Base-by-base conservation (phyloP, 2,113 vertebrate genomes). In the Platysternon megacephalum region DNA sequence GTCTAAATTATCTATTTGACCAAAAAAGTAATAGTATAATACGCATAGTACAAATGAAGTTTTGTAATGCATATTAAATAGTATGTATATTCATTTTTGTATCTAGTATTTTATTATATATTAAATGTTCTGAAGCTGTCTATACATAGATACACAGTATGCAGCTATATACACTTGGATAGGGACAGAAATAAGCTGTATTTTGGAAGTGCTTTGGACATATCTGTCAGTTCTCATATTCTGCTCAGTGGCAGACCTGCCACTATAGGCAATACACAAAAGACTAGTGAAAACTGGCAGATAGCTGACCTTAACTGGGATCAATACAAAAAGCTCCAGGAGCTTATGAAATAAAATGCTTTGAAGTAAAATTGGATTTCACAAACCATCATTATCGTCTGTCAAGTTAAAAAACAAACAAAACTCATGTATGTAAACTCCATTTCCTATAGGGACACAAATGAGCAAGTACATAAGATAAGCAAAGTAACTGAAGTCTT, bases 301-400 rank as follows among this genome's bases (percentile, higher is more conserved):
- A 87, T 44, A 87, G 74, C 58, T 81, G 80, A 52, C 68, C 86
- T 87, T 32, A 89, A 10, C 76, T 81, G 88, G 72, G 88, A 93
- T 91, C 81, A 88, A 85, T 86, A 78, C 26, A 79, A 74, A 95
- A 95, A 95, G 56, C 83, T 95, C 44, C 32, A 86, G 94, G 87
- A 96, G 90, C 82, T 93, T 17, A 93, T 90, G 89, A 94, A 91
- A 93, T 84, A 79, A 90, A 96, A 32, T 49, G 74, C 89, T 96
- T 95, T 90, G 95, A 96, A 94, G 91, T 79, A 53, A 91, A 96
- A 82, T 11, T 61, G 68, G 74, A 68, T 95, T 94, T 97, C 91
- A 86, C 79, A 82, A 93, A 89, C 58, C 82, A 65, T 92, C 79
- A 46, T 86, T 84, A 79, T 93, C 72, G 32, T 91, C 93, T 94